Conservation (phyloP, 2,113 vertebrate genomes). For the Carassius gibelio region DNA sequence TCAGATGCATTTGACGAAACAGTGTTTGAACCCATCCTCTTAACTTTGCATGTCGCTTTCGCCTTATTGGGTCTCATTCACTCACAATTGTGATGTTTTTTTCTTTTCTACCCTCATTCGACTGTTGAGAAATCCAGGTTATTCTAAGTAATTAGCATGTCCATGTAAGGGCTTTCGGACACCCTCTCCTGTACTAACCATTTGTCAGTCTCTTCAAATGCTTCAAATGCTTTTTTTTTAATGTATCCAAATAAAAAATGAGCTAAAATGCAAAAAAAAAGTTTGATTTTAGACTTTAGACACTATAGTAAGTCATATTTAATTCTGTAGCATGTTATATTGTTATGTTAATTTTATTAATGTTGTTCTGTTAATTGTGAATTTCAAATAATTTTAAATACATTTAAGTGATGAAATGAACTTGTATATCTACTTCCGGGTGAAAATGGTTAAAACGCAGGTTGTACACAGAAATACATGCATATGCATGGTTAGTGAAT, state of each 20-base stretch:
- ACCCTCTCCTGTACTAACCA: too few species aligned
- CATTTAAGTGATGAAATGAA: neutral
- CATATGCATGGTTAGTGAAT: neutral
- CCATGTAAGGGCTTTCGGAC: neutral
- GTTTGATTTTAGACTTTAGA: too few species aligned
- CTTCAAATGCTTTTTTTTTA: too few species aligned
- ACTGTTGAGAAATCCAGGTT: neutral
- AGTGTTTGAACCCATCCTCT: conserved; percentile 42
- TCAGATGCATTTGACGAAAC: conserved; percentile 32
- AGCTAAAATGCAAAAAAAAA: neutral
- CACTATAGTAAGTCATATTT: too few species aligned
- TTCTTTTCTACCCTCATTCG: neutral
- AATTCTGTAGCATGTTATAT: too few species aligned
- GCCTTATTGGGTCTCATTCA: conserved; percentile 1
- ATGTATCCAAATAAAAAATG: neutral
- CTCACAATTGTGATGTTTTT: neutral
- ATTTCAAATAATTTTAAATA: too few species aligned
- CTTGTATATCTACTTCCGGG: neutral
- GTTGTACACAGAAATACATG: neutral
- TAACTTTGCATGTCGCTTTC: conserved; percentile 26
- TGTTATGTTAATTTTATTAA: too few species aligned
- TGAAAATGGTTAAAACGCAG: neutral
- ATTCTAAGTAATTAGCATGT: too few species aligned
- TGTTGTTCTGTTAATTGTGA: too few species aligned
- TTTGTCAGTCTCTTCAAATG: too few species aligned